These are phyloP conservation scores for Silvanus unidentatus DNA, from an alignment of 2,888 invertebrate genomes.

Conservation along the genomic window DNA sequence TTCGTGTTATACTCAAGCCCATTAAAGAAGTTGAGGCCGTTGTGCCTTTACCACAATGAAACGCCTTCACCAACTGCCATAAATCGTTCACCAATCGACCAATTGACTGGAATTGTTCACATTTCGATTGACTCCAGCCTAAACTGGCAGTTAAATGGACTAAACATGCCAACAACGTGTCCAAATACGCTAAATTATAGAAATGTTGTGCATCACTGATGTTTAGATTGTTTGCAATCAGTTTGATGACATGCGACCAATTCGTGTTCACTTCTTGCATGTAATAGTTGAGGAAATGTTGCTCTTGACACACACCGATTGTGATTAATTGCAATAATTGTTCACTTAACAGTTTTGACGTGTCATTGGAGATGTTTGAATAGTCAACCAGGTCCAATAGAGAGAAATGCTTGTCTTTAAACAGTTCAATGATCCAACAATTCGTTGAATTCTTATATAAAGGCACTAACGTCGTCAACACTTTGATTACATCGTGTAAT, in stretches of 20 bases:
- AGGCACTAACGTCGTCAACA: slow-evolving; percentile 32
- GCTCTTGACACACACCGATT: slow-evolving; percentile 37
- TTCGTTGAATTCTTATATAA: slow-evolving; percentile 34
- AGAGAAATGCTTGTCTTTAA: slow-evolving; percentile 34
- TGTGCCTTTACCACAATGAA: slow-evolving; percentile 47
- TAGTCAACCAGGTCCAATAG: slow-evolving; percentile 34
- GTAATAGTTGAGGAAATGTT: slow-evolving; percentile 33
- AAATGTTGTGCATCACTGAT: slow-evolving; percentile 51
- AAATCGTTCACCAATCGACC: slow-evolving; percentile 44
- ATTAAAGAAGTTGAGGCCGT: slow-evolving; percentile 51
- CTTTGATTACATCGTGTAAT: slow-evolving; percentile 48
- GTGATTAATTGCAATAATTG: slow-evolving; percentile 41
- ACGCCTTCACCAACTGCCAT: slow-evolving; percentile 50
- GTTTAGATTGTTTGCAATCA: slow-evolving; percentile 48
- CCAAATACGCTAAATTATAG: slow-evolving; percentile 54
- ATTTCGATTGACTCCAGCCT: slow-evolving; percentile 45
- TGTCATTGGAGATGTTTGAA: slow-evolving; percentile 28
- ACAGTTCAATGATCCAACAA: slow-evolving; percentile 36
- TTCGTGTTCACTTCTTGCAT: slow-evolving; percentile 13
- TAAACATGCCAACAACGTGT: slow-evolving; percentile 48
- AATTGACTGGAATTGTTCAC: slow-evolving; percentile 33
- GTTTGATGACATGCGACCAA: slow-evolving; percentile 48
- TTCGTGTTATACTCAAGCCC: slow-evolving; percentile 53
- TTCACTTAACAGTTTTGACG: slow-evolving; percentile 34
- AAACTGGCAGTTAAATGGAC: slow-evolving; percentile 48